phyloP scores from a whole-genome alignment of 2,113 vertebrate species.

The Cynocephalus volans region DNA sequence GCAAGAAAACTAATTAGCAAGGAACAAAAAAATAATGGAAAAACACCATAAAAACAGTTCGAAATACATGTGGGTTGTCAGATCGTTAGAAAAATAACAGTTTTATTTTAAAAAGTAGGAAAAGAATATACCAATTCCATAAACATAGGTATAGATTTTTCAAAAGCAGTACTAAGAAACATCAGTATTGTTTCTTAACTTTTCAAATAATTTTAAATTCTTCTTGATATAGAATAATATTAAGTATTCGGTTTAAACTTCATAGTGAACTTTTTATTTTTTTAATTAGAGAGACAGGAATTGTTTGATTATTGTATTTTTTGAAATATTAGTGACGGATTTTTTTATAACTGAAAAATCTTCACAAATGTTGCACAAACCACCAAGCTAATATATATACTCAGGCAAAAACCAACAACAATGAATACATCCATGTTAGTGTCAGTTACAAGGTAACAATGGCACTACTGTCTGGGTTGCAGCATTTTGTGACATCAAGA shows the following conservation, averaged over 20 bases:
- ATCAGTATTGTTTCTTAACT: background rate
- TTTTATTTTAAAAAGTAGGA: slow-evolving; percentile 84
- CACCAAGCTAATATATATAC: background rate
- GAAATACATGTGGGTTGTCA: slow-evolving; percentile 89
- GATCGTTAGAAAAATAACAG: slow-evolving; percentile 88
- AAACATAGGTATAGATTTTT: slow-evolving; percentile 10
- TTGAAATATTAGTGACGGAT: background rate
- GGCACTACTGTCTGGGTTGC: background rate
- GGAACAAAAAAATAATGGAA: slow-evolving; percentile 90
- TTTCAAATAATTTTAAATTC: slow-evolving; percentile 21
- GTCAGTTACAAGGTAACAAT: background rate
- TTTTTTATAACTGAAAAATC: background rate
- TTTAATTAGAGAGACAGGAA: background rate
- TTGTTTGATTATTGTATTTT: background rate
- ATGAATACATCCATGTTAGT: background rate
- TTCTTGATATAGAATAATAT: background rate
- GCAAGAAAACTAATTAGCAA: slow-evolving; percentile 92
- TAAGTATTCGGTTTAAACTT: slow-evolving; percentile 30
- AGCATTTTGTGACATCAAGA: background rate
- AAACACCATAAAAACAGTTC: slow-evolving; percentile 87
- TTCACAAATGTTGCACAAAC: background rate
- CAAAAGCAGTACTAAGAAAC: background rate
- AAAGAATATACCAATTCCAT: background rate
- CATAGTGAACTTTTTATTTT: background rate
- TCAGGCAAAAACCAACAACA: background rate